Conservation (phyloP, 2,113 vertebrate species). For the Strigops habroptila region DNA sequence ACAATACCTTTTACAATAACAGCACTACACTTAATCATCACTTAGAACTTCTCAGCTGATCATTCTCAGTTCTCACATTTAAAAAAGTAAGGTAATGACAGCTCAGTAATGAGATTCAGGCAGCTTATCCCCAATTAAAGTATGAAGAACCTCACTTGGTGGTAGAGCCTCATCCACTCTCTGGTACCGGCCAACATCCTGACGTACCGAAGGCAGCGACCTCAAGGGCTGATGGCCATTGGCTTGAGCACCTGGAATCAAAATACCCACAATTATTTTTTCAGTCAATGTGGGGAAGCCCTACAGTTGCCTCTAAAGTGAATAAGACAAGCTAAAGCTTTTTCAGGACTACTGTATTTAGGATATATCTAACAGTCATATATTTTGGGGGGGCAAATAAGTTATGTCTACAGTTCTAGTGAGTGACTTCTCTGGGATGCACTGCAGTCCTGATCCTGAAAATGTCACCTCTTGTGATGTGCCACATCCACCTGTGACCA, state of each 20-base stretch:
- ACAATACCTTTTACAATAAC: not conserved
- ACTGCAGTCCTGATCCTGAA: not conserved
- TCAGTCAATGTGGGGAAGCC: not conserved
- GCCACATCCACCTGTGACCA: not conserved
- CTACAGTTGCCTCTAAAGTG: not conserved
- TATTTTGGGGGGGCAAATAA: not conserved
- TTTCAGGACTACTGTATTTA: not conserved
- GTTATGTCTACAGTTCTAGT: not conserved
- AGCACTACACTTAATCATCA: not conserved
- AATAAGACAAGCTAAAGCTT: not conserved
- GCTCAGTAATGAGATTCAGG: not conserved
- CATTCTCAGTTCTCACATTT: not conserved
- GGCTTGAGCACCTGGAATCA: conserved; percentile 76
- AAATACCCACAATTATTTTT: conserved; percentile 1
- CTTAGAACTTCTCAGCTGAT: not conserved
- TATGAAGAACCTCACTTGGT: conserved; percentile 85
- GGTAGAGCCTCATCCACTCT: conserved; percentile 97
- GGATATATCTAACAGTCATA: not conserved
- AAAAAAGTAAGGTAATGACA: not conserved
- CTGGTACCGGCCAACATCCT: conserved; percentile 95
- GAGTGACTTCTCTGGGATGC: not conserved
- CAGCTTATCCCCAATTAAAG: not conserved
- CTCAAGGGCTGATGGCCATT: conserved; percentile 88
- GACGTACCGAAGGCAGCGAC: conserved; percentile 90
- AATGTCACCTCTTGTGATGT: not conserved